A percentile compares a stretch with the other conserved stretches of the same genome.
These are phyloP conservation scores for Drosophila dunni DNA, from an alignment of 1,140 invertebrate genomes.

Conservation along the genomic window DNA sequence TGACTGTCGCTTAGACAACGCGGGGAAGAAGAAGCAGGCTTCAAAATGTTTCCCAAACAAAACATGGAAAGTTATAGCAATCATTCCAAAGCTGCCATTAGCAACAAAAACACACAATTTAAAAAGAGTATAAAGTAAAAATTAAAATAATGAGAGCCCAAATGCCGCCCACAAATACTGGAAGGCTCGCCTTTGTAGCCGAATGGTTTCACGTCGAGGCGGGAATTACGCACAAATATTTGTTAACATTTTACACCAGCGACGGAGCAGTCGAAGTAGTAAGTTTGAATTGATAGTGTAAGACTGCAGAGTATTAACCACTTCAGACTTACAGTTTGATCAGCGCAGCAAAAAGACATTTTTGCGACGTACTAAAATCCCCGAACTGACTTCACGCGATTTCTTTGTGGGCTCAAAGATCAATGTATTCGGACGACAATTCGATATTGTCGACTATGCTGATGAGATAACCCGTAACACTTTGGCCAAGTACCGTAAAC, in stretches of 20 bases:
- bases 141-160: slow-evolving; percentile 35
- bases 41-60: slow-evolving; percentile 39
- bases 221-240: slow-evolving; percentile 89
- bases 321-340: slow-evolving; percentile 88
- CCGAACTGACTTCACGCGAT: slow-evolving; percentile 88
- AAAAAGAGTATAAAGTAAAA: neutral
- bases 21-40: slow-evolving; percentile 62
- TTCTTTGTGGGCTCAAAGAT: slow-evolving; percentile 92
- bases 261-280: slow-evolving; percentile 92
- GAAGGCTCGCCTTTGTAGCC: slow-evolving; percentile 87
- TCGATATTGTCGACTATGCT: slow-evolving; percentile 92
- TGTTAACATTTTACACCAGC: slow-evolving; percentile 90
- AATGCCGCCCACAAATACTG: slow-evolving; percentile 7
- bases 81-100: slow-evolving; percentile 19
- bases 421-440: slow-evolving; percentile 90
- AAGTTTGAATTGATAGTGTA: slow-evolving; percentile 58
- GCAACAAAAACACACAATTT: slow-evolving; percentile 17
- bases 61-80: slow-evolving; percentile 31
- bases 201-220: slow-evolving; percentile 94
- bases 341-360: slow-evolving; percentile 90
- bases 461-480: slow-evolving; percentile 88
- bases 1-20: slow-evolving; percentile 55
- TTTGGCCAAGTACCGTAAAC: slow-evolving; percentile 87
- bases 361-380: slow-evolving; percentile 89
- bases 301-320: neutral